Base-by-base conservation (phyloP, 1,140 invertebrate species). In the Octopus bimaculoides region DNA sequence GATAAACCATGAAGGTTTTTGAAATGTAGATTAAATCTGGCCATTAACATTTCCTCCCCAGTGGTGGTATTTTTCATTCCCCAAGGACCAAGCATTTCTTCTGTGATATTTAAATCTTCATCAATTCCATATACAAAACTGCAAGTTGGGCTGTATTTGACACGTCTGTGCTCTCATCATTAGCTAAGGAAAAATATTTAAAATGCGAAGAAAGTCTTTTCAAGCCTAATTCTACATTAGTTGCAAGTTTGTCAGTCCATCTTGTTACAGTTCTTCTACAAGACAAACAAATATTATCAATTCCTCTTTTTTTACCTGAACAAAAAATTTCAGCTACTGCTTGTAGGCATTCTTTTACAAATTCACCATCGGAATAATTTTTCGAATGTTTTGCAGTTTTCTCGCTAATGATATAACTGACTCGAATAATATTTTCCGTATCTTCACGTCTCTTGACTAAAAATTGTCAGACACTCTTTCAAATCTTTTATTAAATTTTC, bases 1-100 rank as follows among this genome's bases (percentile, higher is more conserved):
- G 61, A 66, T n/a, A 66, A 12, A 66, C 61, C 3, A n/a, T 66
- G 61, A 14, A 66, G 3, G 10, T 66, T 66, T n/a, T 66, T 12
- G n/a, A 66, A 66, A 66, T n/a, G 10, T 14, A 1, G 61, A 66
- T 66, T 14, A 66, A 66, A 66, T 66, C n/a, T 66, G 12, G 3
- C 61, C 61, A 66, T 66, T n/a, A 66, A 66, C 61, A 66, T 66
- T 66, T 66, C 61, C 61, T 66, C 61, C n/a, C 61, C 61, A n/a
- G 2, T 41, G 26, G 26, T 41, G 26, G 26, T 41, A 41, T 41
- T 2, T 41, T 41, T 41, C 26, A 41, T 41, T 41, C 26, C 2
- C 2, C 26, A 2, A 41, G 2, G 61, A 66, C 61, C 61, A 66
- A 66, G 61, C 61, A 66, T 66, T 66, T 66, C 61, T 14, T 3